Base-by-base conservation (phyloP, 2,888 invertebrate genomes). In the Diarsia rubi region DNA sequence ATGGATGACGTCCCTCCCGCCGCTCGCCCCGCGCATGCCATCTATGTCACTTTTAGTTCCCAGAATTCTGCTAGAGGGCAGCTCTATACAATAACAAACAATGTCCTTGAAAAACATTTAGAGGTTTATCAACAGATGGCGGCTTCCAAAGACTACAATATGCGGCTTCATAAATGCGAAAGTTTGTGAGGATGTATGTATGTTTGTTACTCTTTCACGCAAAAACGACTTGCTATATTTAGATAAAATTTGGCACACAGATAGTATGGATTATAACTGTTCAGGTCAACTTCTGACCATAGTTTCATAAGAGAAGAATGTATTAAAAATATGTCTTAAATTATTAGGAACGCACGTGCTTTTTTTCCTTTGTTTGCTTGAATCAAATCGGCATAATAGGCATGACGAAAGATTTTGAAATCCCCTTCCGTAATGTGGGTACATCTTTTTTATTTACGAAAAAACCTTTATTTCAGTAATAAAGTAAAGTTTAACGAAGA, bases 21-120 rank as follows among this genome's bases (percentile, higher is more conserved):
- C 91, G 87, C 94, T 88, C 90, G 63, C 90, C 92, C 92, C 94
- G 93, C 95, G 92, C 93, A 92, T 93, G 92, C 88, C 90, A 86
- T 83, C 85, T 88, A 81, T 85, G 86, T 82, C 86, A 83, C 75
- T 78, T 73, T 57, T 76, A 83, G 84, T 88, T 89, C 82, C 42
- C 37, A 45, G 44, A 72, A 66, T 60, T 47, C 62, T 65, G 74
- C 77, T 86, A 94, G 95, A 93, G 91, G 94, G 93, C 94, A 91
- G 85, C 88, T 90, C 89, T 83, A 42, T 73, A 87, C 82, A 83
- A 88, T 76, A 90, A 88, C 86, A 90, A 89, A 91, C 75, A 85
- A 82, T 83, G 76, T 69, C 73, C 72, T 81, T 73, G 73, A 73
- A 73, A 85, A 78, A 84, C 54, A 69, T 75, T 75, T 3, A 3